phyloP scores from a whole-genome alignment of 2,797 vertebrate species.

The Chelon labrosus region DNA sequence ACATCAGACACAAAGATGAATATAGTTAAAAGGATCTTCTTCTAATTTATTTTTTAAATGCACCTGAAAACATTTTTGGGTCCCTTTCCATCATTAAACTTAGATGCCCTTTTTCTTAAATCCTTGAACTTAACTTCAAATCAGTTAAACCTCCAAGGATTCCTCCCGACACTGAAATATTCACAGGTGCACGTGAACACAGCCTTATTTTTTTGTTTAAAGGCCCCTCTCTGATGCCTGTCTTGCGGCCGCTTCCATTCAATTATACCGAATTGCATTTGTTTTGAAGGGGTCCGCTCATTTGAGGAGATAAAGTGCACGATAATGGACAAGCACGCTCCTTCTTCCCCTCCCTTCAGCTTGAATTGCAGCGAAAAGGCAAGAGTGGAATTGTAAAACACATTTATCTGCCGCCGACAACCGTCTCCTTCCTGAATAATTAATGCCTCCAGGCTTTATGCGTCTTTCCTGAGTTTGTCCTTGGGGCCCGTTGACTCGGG shows the following conservation, averaged over 20 bases:
- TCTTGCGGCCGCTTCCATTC: conserved; percentile 17
- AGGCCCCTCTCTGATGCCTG: neutral
- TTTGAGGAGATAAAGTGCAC: conserved; percentile 67
- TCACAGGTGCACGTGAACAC: no score
- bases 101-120: no score
- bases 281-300: conserved; percentile 43
- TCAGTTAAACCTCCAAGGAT: no score
- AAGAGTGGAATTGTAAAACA: conserved; percentile 68
- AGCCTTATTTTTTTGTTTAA: no score
- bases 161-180: neutral
- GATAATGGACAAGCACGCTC: conserved; percentile 60
- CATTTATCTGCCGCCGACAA: conserved; percentile 74
- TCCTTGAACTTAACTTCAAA: no score
- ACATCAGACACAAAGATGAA: no score
- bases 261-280: conserved; percentile 36
- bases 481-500: conserved; percentile 59
- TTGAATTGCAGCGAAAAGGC: conserved; percentile 59
- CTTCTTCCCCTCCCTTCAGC: conserved; percentile 33
- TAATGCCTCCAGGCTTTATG: conserved; percentile 65
- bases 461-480: conserved; percentile 57
- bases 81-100: no score
- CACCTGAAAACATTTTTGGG: no score
- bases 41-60: no score
- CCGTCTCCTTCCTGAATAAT: conserved; percentile 75
- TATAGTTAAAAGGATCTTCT: no score